A percentile compares a stretch with the other conserved stretches of the same genome.
These are phyloP conservation scores for Bombus confusus DNA, from an alignment of 1,140 invertebrate species.

Conservation along the genomic window DNA sequence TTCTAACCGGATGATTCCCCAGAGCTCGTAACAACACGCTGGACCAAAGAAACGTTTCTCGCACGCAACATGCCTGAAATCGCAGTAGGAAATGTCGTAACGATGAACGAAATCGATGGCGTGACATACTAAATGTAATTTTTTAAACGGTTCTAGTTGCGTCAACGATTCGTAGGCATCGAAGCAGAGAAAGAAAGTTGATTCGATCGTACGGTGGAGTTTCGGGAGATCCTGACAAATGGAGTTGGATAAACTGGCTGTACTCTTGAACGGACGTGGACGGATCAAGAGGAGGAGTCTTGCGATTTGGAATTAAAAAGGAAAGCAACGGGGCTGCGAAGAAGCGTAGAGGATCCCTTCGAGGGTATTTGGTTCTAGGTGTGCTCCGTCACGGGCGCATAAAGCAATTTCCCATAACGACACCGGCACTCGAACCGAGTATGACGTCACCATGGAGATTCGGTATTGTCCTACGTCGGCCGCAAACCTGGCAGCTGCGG, in stretches of 20 bases:
- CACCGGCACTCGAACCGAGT: not conserved
- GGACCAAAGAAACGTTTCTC: too few species aligned
- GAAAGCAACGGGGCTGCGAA: not conserved
- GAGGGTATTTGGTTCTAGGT: not conserved
- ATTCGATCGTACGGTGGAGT: not conserved
- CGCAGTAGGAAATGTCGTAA: too few species aligned
- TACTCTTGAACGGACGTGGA: not conserved
- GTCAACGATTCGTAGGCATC: too few species aligned
- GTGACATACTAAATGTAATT: too few species aligned
- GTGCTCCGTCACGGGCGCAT: not conserved
- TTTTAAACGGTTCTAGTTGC: too few species aligned
- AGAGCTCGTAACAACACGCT: too few species aligned
- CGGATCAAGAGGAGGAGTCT: not conserved
- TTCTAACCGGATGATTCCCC: too few species aligned
- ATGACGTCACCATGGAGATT: slow-evolving; percentile 56
- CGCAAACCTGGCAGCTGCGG: slow-evolving; percentile 39
- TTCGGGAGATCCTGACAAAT: not conserved
- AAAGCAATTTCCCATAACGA: slow-evolving; percentile 29
- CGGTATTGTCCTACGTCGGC: slow-evolving; percentile 52
- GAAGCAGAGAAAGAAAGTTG: too few species aligned
- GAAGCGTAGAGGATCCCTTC: not conserved
- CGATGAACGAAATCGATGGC: too few species aligned
- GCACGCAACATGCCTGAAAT: too few species aligned
- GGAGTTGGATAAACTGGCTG: not conserved
- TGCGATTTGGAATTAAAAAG: slow-evolving; percentile 16